Evolutionary conservation across 2,113 vertebrate species (phyloP), one percentile per base, ranked within the genome.

Genomic region (Coracopsis vasa): DNA sequence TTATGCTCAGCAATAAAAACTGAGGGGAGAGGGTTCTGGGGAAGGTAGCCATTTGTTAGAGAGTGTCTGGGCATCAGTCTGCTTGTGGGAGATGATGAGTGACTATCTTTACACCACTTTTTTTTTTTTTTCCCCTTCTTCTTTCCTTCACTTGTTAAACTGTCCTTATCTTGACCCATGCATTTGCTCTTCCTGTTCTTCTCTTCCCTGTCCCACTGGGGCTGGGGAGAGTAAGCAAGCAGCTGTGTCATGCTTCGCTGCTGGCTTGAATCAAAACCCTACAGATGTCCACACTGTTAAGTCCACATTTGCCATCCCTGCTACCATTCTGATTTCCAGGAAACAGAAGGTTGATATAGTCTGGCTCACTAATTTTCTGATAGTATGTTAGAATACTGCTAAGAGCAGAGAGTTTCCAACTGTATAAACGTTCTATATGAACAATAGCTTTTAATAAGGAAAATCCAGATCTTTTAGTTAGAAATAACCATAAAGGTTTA

Each of bases 401-500:
- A 92, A 94, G 18, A 53, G 9, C 50, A 73, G 51, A 14, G 29
- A 85, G 53, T 31, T 77, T 77, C 73, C 94, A 80, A 74, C 25
- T 45, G 13, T 90, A 75, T 18, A 39, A 54, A 61, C 1, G 21
- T 70, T 73, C 69, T 48, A 41, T 86, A 48, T 85, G 16, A 75
- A 93, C 19, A 71, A 91, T 61, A 82, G 5, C 5, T 86, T 91
- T 94, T 86, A 92, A 77, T 93, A 84, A 96, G 39, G 28, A 80
- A 96, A 60, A 64, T 65, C 41, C 25, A 92, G 29, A 44, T 75
- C 45, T 96, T 91, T 72, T 67, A 69, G 91, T 95, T 86, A 64
- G 94, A 91, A 86, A 44, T 31, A 83, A 91, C n/a, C 9, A 44
- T 51, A 53, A 92, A 87, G 50, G 90, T 94, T 97, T 89, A 28